Evolutionary conservation across 2,888 invertebrate species (phyloP), one percentile per base, ranked within the genome.

Genomic region (Synanthedon formicaeformis): DNA sequence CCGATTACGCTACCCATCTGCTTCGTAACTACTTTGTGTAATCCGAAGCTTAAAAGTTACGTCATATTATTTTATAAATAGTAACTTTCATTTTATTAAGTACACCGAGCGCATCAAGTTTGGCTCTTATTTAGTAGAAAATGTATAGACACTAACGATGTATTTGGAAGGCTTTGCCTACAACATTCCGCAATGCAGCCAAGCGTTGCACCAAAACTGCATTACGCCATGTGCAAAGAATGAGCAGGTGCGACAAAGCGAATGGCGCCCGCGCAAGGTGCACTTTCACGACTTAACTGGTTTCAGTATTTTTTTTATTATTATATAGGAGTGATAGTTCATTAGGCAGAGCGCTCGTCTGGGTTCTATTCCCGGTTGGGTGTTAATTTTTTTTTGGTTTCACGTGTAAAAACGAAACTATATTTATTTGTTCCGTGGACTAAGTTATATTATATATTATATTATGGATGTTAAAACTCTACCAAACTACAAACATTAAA

Each of bases 161-260:
- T 61, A 34, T 34, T 66, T 67, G 60, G 62, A 64, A 61, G 64
- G 65, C 61, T 67, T 64, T 62, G 23, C 16, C 13, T 14, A 14
- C 12, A 23, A 49, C 23, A 49, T 61, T 57, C 63, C 58, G 65
- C 64, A 72, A 76, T 76, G 77, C 71, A 64, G 73, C 62, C 69
- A 78, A 77, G 72, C 75, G 69, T 66, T 73, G 72, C 70, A 66
- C 69, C 71, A 58, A 76, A 78, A 75, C 68, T 75, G 67, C 71
- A 75, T 81, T 78, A 78, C 81, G 78, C 74, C 84, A 85, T 80
- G 70, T 82, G 81, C 71, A 71, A 69, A 68, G 73, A 75, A 75
- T 70, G 71, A 63, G 75, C 85, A 85, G 85, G 83, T 83, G 85
- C 72, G 63, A 67, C 66, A 61, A 58, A 62, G 59, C 63, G 62